phyloP scores from a whole-genome alignment of 1,140 invertebrate genomes.

The Caenorhabditis remanei region DNA sequence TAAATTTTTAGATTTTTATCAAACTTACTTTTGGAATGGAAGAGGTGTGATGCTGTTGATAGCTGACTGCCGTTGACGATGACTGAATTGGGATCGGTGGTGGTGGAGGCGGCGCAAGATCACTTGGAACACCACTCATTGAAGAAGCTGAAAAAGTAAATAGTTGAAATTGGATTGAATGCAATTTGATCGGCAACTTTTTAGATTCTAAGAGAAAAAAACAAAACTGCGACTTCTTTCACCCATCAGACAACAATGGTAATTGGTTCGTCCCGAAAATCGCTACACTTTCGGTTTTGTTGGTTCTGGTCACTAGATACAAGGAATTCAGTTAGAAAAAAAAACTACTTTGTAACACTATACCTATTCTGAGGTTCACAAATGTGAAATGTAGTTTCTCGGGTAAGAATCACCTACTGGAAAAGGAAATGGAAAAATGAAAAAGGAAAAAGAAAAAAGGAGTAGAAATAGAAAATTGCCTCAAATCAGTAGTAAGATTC shows the following conservation, averaged over 20 bases:
- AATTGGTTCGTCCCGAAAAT: constrained; percentile 42
- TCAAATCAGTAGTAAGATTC: constrained; percentile 8
- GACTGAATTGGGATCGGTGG: constrained; percentile 27
- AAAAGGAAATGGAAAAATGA: not conserved
- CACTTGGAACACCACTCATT: constrained; percentile 52
- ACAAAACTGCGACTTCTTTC: constrained; percentile 5
- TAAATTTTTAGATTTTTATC: not conserved
- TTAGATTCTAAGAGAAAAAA: constrained; percentile 5
- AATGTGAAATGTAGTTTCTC: too few relatives aligned
- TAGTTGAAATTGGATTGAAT: not conserved
- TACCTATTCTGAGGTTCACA: not conserved
- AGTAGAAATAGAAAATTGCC: constrained; percentile 35
- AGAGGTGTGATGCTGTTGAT: constrained; percentile 33
- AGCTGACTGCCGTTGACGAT: constrained; percentile 16
- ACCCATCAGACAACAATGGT: constrained; percentile 32
- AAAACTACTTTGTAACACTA: not conserved
- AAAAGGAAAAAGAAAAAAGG: not conserved
- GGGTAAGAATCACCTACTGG: too few relatives aligned
- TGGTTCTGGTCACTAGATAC: constrained; percentile 22
- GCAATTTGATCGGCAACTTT: constrained; percentile 28
- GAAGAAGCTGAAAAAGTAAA: constrained; percentile 35
- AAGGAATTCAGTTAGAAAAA: constrained; percentile 14
- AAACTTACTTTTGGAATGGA: constrained; percentile 36
- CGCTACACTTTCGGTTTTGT: constrained; percentile 32
- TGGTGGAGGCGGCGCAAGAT: constrained; percentile 35